Evolutionary conservation across 2,888 invertebrate species (phyloP), one percentile per base, ranked within the genome.

Genomic region (Ellobium chinense): DNA sequence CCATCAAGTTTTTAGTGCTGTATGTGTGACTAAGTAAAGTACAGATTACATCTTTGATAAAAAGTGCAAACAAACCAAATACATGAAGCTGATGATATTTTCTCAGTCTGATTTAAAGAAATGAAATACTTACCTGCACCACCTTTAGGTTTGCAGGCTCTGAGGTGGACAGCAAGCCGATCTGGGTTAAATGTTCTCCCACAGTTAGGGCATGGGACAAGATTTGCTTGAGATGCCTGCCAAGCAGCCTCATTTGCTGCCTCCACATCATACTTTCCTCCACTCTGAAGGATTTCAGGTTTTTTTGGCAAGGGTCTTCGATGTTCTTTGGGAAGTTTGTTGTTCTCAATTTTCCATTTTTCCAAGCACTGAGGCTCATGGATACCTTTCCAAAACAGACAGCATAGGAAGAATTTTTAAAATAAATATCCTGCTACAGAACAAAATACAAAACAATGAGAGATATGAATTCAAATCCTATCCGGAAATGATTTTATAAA

Each of bases 151-250:
- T 91, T 93, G 86, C 95, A 95, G 82, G 94, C 94, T 73, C 94
- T 93, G 85, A 95, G 94, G 89, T 95, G 95, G 2, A 95, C 94
- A 24, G 93, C 88, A 39, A 96, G 90, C 36, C 96, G 93, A 85
- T 95, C 95, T 0, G 95, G 95, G 84, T 94, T 93, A 91, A 96
- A 96, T 29, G 95, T 95, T 74, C 96, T 93, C n/a, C 94, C 95
- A 88, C 96, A 96, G 86, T 94, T 94, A 62, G 93, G 93, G 87
- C 96, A 96, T 2, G 88, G 87, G 1, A 84, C 93, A 85, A 96
- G 92, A 82, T 94, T 94, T 1, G 90, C 88, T 93, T 95, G 93
- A 78, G 95, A 94, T 29, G 94, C 93, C 83, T 94, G 93, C 95
- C 95, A 95, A 9, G 93, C 94, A 5, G 94, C 94, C 78, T 95